Evolutionary conservation across 2,888 invertebrate genomes (phyloP).

Genomic region (Athalia circularis): DNA sequence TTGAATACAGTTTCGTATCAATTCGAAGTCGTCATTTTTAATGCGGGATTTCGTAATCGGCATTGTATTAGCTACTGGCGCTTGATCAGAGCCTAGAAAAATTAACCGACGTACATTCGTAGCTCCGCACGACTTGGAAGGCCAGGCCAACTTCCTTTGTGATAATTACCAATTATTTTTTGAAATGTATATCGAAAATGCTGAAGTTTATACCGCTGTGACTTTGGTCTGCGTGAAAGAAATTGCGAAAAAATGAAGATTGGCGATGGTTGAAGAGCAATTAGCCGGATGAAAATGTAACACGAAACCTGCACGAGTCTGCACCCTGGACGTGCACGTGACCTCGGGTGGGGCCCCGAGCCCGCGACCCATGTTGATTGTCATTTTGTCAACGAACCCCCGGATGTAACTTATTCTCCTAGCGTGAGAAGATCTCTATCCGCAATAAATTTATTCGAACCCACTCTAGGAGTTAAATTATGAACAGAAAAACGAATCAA

Average conservation of each 20-base stretch:
- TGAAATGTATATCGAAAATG: no score
- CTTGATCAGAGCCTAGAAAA: conserved; percentile 2
- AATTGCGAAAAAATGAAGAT: conserved; percentile 17
- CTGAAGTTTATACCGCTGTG: not conserved
- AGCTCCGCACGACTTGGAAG: no score
- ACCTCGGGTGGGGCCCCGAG: conserved; percentile 56
- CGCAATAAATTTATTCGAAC: conserved; percentile 62
- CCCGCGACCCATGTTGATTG: conserved; percentile 65
- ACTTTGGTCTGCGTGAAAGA: conserved; percentile 1
- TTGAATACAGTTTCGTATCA: conserved; percentile 36
- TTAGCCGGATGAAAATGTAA: conserved; percentile 74
- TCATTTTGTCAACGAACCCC: conserved; percentile 71
- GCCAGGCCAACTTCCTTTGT: no score
- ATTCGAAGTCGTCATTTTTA: conserved; percentile 27
- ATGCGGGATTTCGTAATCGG: not conserved
- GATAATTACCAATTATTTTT: no score
- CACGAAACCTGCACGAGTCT: conserved; percentile 65
- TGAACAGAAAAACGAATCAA: no score
- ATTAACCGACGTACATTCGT: not conserved
- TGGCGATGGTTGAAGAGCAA: conserved; percentile 67
- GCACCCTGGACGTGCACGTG: conserved; percentile 63
- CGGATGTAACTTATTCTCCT: conserved; percentile 49
- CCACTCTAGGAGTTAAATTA: not conserved
- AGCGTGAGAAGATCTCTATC: conserved; percentile 57
- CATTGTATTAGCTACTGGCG: not conserved